Percentiles rank a stretch among this genome's conserved stretches.
phyloP scores from a whole-genome alignment of 2,113 vertebrate species.

The Perccottus glenii region DNA sequence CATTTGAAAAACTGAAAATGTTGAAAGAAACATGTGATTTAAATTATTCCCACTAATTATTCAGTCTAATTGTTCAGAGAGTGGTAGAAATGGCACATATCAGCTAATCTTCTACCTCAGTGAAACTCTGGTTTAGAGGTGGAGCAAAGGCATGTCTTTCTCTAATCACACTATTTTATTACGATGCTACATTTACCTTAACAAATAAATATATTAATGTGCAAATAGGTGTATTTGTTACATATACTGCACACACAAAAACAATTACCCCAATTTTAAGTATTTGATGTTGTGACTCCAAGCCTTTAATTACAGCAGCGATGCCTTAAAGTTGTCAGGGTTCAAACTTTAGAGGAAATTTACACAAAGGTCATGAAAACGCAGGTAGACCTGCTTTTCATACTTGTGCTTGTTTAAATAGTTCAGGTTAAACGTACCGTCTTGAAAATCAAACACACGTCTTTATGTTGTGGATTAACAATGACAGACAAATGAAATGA shows the following conservation, averaged over 20 bases:
- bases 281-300: not conserved
- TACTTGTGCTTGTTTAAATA: not conserved
- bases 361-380: not conserved
- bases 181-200: not conserved
- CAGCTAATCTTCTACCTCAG: conserved; percentile 42
- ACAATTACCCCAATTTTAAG: not conserved
- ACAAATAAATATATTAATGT: not conserved
- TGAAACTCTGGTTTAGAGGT: conserved; percentile 40
- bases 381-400: not conserved
- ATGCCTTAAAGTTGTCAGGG: not conserved
- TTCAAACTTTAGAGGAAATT: not conserved
- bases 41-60: conserved; percentile 15
- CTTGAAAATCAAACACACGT: not conserved
- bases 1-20: not conserved
- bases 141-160: conserved; percentile 7
- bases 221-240: not conserved
- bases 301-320: not conserved
- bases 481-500: no score
- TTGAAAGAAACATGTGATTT: not conserved
- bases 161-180: conserved; percentile 12
- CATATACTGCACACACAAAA: not conserved
- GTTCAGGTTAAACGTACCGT: not conserved
- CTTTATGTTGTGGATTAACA: no score
- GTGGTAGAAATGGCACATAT: conserved; percentile 57
- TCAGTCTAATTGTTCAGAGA: conserved; percentile 12